Evolutionary conservation across 2,113 vertebrate species (phyloP), one percentile per base, ranked within the genome.

Genomic region (Pachypanchax playfairii): DNA sequence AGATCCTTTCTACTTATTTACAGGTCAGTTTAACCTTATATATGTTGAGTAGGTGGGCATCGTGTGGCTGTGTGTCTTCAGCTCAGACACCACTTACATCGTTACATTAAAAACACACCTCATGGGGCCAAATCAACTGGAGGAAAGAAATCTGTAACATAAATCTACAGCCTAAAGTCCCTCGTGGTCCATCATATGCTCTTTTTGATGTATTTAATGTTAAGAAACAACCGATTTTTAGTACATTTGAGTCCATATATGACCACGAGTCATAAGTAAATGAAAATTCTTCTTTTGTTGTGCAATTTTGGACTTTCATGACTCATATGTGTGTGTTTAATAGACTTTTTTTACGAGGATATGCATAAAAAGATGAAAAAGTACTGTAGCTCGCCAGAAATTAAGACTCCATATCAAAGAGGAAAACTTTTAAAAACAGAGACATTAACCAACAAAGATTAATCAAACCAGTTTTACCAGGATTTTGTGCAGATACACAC

Each of bases 401-500:
- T 20, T 18, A 57, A 0, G 21, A 1, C 25, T 17, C 18, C 6
- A 21, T 9, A 5, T 24, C 2, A 18, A 5, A 4, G 13, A 42
- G 8, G n/a, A 42, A 62, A 25, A 61, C 26, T n/a, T 22, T n/a
- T 4, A 6, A 14, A 12, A 42, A 28, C 5, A 39, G 22, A 6
- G 21, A 62, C 5, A 4, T n/a, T 14, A n/a, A 10, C 0, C 17
- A 49, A 15, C 12, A 35, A 6, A 31, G 47, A 48, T 8, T 24
- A 41, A 31, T 49, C 6, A 9, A 76, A 55, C 53, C 17, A n/a
- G 47, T 14, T 59, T 41, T 20, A 11, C 15, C 5, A 21, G 70
- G 56, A 77, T 48, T 47, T 29, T 52, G 39, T 42, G 42, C 13
- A 26, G 14, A 33, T 3, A 25, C 54, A 46, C 24, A 54, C 52